Evolutionary conservation across 1,140 invertebrate species (phyloP).

Genomic region (Pseudomyrmex sp.): DNA sequence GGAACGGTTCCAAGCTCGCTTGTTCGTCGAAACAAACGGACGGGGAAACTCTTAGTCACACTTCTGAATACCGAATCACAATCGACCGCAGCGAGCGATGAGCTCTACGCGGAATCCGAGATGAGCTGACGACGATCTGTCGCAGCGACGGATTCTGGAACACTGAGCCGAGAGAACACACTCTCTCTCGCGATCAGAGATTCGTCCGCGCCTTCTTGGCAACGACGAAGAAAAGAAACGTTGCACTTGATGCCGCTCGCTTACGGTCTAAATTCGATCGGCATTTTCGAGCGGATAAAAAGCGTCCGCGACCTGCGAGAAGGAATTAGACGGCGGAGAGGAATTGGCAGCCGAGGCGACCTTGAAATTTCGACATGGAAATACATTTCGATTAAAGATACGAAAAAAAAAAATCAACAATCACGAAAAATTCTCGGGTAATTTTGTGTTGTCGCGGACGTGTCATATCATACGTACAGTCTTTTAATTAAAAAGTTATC

Average conservation of each 20-base stretch:
- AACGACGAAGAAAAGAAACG: constrained; percentile 58
- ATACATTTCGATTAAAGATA: constrained; percentile 43
- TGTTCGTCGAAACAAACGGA: not conserved
- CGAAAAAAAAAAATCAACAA: not conserved
- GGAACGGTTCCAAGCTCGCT: constrained; percentile 13
- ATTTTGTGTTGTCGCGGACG: no score
- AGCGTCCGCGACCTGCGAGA: constrained; percentile 45
- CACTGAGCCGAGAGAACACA: constrained; percentile 28
- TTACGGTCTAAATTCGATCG: constrained; percentile 72
- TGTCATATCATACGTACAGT: not conserved
- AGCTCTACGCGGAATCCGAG: constrained; percentile 55
- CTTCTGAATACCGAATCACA: not conserved
- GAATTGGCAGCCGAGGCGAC: constrained; percentile 28
- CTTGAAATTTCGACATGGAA: constrained; percentile 47
- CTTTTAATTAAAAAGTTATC: not conserved
- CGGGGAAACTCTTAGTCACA: constrained; percentile 13
- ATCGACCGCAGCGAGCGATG: constrained; percentile 22
- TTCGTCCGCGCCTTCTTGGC: constrained; percentile 65
- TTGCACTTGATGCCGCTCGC: constrained; percentile 50
- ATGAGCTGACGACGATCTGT: constrained; percentile 49
- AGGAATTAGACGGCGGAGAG: constrained; percentile 42
- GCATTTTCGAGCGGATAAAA: constrained; percentile 59
- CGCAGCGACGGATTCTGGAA: constrained; percentile 30
- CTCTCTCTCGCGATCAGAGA: not conserved
- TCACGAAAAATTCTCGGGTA: not conserved